A percentile compares a stretch with the other conserved stretches of the same genome.
Evolutionary conservation across 2,113 vertebrate species (phyloP).

Genomic region (Syrrhaptes paradoxus): DNA sequence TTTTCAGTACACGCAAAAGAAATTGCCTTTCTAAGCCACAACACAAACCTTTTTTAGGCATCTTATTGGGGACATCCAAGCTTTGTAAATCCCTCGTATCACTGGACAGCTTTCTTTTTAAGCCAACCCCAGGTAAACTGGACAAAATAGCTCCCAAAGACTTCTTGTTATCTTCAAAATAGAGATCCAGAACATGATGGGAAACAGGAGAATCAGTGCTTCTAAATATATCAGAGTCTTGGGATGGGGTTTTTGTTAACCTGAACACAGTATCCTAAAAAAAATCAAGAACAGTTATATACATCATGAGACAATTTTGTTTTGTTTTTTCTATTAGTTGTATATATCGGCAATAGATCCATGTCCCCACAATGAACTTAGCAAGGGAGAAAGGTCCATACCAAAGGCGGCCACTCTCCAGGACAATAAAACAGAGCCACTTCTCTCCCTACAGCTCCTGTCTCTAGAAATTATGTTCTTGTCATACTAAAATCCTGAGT

Average conservation of each 20-base stretch:
- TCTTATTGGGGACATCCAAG: conserved; percentile 77
- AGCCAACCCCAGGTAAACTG: conserved; percentile 68
- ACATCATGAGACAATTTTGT: neutral
- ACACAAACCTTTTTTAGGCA: conserved; percentile 80
- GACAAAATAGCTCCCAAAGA: conserved; percentile 78
- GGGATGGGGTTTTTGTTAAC: conserved; percentile 73
- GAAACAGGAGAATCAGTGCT: conserved; percentile 66
- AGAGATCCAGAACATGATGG: conserved; percentile 55
- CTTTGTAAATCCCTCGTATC: conserved; percentile 59
- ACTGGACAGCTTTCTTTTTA: conserved; percentile 84
- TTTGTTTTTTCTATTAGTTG: neutral
- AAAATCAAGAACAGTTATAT: conserved; percentile 16
- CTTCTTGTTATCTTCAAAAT: conserved; percentile 76
- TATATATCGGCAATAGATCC: neutral
- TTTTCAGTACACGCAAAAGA: neutral
- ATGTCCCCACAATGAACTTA: neutral
- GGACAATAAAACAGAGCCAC: neutral
- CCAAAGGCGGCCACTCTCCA: neutral
- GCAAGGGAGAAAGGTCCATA: neutral
- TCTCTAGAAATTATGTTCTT: neutral
- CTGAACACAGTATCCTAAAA: conserved; percentile 77
- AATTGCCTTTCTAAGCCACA: neutral
- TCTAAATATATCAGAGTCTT: conserved; percentile 65
- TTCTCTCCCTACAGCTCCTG: neutral
- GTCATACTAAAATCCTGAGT: neutral